These are phyloP conservation scores for Scartelaos histophorus DNA, from an alignment of 2,113 vertebrate genomes.

Conservation along the genomic window DNA sequence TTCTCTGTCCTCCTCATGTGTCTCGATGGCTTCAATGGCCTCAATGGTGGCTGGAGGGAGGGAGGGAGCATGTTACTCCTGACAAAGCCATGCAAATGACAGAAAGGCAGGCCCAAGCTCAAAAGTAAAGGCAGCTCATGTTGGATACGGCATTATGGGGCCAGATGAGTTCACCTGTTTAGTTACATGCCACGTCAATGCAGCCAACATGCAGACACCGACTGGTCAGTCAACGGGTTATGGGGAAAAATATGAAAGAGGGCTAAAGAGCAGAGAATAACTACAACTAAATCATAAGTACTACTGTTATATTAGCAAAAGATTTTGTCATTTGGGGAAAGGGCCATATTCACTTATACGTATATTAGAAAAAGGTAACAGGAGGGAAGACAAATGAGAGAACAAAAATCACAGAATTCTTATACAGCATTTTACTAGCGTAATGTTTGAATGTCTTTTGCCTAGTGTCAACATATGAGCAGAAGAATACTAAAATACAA, in stretches of 20 bases:
- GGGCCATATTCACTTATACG: neutral
- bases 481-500: neutral
- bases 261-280: slow-evolving; percentile 35
- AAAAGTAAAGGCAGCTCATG: slow-evolving; percentile 43
- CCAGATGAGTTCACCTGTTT: slow-evolving; percentile 35
- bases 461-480: neutral
- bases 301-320: neutral
- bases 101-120: slow-evolving; percentile 59
- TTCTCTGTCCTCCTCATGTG: slow-evolving; percentile 78
- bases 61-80: slow-evolving; percentile 78
- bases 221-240: slow-evolving; percentile 34
- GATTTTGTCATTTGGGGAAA: neutral
- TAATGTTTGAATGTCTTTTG: neutral
- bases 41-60: slow-evolving; percentile 82
- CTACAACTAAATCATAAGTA: neutral
- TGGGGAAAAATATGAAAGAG: slow-evolving; percentile 31
- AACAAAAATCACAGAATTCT: neutral
- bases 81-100: slow-evolving; percentile 79
- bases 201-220: slow-evolving; percentile 57
- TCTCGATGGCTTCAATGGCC: slow-evolving; percentile 84
- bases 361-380: neutral
- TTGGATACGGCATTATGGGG: slow-evolving; percentile 24
- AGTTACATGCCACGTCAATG: slow-evolving; percentile 53
- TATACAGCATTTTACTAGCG: neutral
- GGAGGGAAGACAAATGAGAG: neutral